Conservation (phyloP, 2,888 invertebrate species). For the Druceiella hillmani region DNA sequence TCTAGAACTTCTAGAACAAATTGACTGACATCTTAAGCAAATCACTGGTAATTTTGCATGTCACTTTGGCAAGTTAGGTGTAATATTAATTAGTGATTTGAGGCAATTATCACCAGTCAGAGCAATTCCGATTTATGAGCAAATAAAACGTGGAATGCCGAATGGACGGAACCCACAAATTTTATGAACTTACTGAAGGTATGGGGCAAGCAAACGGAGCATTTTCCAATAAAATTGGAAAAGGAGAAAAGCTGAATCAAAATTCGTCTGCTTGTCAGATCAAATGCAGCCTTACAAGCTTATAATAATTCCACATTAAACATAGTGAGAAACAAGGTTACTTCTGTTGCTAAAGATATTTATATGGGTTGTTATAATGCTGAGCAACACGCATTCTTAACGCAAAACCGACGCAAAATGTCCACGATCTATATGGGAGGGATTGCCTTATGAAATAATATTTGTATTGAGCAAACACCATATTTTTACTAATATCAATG, state of each 20-base stretch:
- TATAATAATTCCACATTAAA: too few relatives aligned
- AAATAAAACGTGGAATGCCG: constrained; percentile 20
- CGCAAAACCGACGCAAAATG: constrained; percentile 19
- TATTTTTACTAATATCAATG: too few relatives aligned
- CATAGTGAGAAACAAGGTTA: too few relatives aligned
- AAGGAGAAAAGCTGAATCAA: constrained; percentile 22
- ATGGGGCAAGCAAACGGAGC: constrained; percentile 26
- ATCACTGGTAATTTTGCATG: constrained; percentile 27
- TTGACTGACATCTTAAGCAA: constrained; percentile 29
- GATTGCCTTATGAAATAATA: too few relatives aligned
- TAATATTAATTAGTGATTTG: too few relatives aligned
- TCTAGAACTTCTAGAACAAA: constrained; percentile 26
- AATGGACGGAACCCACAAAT: too few relatives aligned
- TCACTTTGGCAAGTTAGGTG: too few relatives aligned
- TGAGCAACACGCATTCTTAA: constrained; percentile 26
- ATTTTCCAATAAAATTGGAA: constrained; percentile 25
- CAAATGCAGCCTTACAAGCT: too few relatives aligned
- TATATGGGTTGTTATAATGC: constrained; percentile 21
- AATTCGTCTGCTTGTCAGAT: too few relatives aligned
- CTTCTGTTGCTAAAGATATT: too few relatives aligned
- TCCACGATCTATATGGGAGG: constrained; percentile 23
- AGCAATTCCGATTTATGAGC: constrained; percentile 28
- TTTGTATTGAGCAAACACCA: too few relatives aligned
- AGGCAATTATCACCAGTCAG: constrained; percentile 30
- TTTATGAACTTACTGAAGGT: too few relatives aligned